Conservation (phyloP, 2,113 vertebrate genomes). For the Furnarius figulus region DNA sequence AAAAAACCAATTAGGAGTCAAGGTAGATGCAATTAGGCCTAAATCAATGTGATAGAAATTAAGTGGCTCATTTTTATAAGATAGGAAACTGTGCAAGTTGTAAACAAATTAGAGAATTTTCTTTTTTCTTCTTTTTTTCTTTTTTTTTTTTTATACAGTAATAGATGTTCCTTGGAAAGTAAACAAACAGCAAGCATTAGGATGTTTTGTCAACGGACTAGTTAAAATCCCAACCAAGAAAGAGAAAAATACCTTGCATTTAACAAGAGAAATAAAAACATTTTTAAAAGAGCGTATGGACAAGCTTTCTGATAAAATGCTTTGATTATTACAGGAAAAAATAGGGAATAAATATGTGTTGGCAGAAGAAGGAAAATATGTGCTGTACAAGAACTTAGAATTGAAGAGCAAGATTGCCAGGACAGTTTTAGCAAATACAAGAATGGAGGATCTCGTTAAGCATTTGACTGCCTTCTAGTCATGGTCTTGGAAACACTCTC, state of each 20-base stretch:
- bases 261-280: constrained; percentile 28
- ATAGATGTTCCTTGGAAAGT: neutral
- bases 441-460: neutral
- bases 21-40: constrained; percentile 30
- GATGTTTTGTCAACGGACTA: constrained; percentile 14
- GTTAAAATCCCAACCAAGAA: constrained; percentile 30
- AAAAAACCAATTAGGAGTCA: constrained; percentile 10
- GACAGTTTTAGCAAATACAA: neutral
- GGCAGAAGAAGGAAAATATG: neutral
- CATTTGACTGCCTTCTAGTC: neutral
- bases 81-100: neutral
- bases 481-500: neutral
- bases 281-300: constrained; percentile 32
- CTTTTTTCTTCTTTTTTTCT: neutral
- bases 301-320: neutral
- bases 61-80: constrained; percentile 23
- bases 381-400: neutral
- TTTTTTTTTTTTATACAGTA: neutral
- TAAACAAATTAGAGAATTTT: constrained; percentile 21
- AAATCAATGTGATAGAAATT: constrained; percentile 39
- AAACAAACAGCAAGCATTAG: neutral
- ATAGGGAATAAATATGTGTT: neutral
- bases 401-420: neutral
- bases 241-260: constrained; percentile 21
- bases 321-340: neutral